Base-by-base conservation (phyloP, 2,113 vertebrate species). In the Morone saxatilis region DNA sequence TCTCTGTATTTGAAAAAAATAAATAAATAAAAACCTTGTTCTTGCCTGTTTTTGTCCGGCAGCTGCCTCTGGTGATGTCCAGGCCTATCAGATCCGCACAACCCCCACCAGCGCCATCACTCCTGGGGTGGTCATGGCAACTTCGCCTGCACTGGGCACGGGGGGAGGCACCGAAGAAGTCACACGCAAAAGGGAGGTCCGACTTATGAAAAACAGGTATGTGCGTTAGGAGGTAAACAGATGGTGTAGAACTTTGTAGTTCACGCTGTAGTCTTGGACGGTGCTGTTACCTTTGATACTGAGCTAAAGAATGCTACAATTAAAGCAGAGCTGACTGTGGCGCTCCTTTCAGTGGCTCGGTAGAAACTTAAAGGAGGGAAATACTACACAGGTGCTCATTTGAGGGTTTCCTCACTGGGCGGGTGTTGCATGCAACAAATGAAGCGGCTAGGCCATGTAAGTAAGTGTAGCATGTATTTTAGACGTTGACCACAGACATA, bases 181-280 rank as follows among this genome's bases (percentile, higher is more conserved):
- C 0, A 98, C 98, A 0, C 97, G 98, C 56, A 99, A 99, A 93
- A 95, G 98, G 77, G 98, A 99, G 93, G 98, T 99, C 59, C 97
- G 98, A 70, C 95, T 99, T 48, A 99, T 99, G 98, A 99, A 99
- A 92, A 99, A 99, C 96, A 98, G 98, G 98, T 98, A 85, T 0
- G 59, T 45, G 17, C 53, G 0, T 38, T 14, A 2, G 5, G 5
- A 14, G 0, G 40, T 4, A 43, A 1, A 20, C 19, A 38, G 0
- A 16, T 36, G 16, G 16, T 16, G 22, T 41, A 0, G 12, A 22
- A 4, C 22, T 36, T 31, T 51, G 12, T 25, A 2, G 1, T 41
- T 16, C 5, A 40, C 16, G 71, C 65, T 8, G 22, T 36, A 10
- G 22, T 31, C 20, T 45, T 25, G 54, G 10, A 0, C 0, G 0